These are phyloP conservation scores for Eretmocerus hayati DNA, from an alignment of 2,888 invertebrate species.

Conservation along the genomic window DNA sequence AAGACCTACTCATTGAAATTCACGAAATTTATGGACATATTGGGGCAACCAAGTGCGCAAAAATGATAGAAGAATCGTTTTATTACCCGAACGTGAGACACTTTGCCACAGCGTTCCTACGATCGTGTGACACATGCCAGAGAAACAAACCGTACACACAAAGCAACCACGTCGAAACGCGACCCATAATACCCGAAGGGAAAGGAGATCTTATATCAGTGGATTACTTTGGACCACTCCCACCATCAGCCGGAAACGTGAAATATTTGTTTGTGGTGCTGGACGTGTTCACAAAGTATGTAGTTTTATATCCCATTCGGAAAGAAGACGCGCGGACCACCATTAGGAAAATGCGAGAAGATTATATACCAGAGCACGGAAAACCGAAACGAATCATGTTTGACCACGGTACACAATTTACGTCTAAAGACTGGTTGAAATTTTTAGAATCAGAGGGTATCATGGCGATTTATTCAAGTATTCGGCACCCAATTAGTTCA, in stretches of 20 bases:
- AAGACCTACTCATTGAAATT: too few species aligned
- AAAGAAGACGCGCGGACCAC: not conserved
- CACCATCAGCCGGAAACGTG: not conserved
- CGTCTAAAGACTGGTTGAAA: not conserved
- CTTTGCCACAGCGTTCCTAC: too few species aligned
- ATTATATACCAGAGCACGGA: not conserved
- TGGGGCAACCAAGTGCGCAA: too few species aligned
- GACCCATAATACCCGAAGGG: not conserved
- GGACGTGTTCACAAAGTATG: not conserved
- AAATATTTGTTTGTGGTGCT: not conserved
- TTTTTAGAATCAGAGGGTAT: not conserved
- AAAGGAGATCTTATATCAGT: not conserved
- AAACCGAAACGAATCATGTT: not conserved
- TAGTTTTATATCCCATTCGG: not conserved
- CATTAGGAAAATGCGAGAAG: not conserved
- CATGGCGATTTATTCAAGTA: not conserved
- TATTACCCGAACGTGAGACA: too few species aligned
- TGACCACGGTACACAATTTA: not conserved
- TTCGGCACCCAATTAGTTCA: not conserved
- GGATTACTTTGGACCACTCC: not conserved
- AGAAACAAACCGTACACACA: not conserved
- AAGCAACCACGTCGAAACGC: not conserved
- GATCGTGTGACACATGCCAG: not conserved
- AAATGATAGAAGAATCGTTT: too few species aligned
- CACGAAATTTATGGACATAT: too few species aligned